Conservation (phyloP, 2,888 invertebrate species). For the Malachius bipustulatus region DNA sequence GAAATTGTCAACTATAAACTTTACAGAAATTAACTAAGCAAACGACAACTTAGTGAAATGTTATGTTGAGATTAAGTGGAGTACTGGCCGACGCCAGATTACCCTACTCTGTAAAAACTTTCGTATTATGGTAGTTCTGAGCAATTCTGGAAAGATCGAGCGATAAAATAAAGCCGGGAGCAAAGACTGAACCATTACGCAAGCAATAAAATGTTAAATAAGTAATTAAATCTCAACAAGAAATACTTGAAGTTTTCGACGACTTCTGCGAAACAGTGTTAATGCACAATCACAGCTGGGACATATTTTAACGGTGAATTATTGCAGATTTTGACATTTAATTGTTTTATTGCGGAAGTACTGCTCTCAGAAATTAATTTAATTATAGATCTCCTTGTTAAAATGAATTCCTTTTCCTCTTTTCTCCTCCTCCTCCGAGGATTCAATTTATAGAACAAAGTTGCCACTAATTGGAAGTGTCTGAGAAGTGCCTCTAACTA, state of each 20-base stretch:
- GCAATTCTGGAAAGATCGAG: constrained; percentile 23
- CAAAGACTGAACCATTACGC: constrained; percentile 26
- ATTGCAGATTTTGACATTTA: constrained; percentile 10
- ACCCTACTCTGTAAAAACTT: constrained; percentile 24
- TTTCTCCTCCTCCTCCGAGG: too few species aligned
- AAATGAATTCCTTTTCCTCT: too few species aligned
- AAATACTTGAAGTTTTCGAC: constrained; percentile 27
- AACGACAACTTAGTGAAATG: too few species aligned
- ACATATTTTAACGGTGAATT: constrained; percentile 14
- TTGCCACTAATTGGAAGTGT: too few species aligned
- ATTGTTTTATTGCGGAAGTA: constrained; percentile 6
- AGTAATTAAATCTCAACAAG: constrained; percentile 29
- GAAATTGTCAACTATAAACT: too few species aligned
- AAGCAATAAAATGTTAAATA: constrained; percentile 33
- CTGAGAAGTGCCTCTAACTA: too few species aligned
- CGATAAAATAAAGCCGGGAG: constrained; percentile 25
- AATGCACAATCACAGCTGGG: constrained; percentile 14
- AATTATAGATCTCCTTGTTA: constrained; percentile 1
- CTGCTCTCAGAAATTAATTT: background rate
- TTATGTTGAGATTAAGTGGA: too few species aligned
- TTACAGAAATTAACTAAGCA: too few species aligned
- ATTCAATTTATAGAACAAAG: too few species aligned
- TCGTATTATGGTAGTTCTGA: constrained; percentile 23
- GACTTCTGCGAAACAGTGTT: constrained; percentile 21
- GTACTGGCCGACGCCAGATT: too few species aligned